Conservation (phyloP, 1,140 invertebrate genomes). For the Araneus ventricosus region DNA sequence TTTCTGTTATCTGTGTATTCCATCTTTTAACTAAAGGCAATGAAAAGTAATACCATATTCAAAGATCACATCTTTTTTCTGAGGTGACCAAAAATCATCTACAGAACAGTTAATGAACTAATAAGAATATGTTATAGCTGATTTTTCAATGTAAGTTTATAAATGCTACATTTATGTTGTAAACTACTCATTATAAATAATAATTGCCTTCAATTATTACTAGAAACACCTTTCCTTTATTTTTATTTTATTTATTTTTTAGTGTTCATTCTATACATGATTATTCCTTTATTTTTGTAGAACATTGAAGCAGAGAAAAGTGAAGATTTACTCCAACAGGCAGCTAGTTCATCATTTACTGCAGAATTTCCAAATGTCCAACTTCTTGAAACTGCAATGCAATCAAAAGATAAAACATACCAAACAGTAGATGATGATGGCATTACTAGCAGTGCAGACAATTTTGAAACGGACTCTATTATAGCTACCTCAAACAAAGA, state of each 20-base stretch:
- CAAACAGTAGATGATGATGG: neutral
- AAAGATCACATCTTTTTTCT: no score
- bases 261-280: neutral
- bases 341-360: neutral
- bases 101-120: no score
- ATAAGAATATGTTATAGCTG: no score
- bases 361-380: neutral
- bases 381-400: neutral
- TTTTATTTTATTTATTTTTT: neutral
- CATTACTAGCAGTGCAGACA: neutral
- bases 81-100: no score
- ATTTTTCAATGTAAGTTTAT: no score
- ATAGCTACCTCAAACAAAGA: neutral
- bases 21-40: no score
- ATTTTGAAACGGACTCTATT: slow-evolving; percentile 9
- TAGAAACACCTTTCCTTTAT: neutral
- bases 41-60: no score
- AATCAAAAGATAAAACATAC: neutral
- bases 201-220: neutral
- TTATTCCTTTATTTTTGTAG: neutral
- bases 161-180: no score
- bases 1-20: no score
- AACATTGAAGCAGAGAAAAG: neutral
- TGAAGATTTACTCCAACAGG: neutral
- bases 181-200: no score